Evolutionary conservation across 64 coral and sea anemone species (phyloP), one percentile per base, ranked within the genome.

Genomic region (Exaiptasia diaphana): DNA sequence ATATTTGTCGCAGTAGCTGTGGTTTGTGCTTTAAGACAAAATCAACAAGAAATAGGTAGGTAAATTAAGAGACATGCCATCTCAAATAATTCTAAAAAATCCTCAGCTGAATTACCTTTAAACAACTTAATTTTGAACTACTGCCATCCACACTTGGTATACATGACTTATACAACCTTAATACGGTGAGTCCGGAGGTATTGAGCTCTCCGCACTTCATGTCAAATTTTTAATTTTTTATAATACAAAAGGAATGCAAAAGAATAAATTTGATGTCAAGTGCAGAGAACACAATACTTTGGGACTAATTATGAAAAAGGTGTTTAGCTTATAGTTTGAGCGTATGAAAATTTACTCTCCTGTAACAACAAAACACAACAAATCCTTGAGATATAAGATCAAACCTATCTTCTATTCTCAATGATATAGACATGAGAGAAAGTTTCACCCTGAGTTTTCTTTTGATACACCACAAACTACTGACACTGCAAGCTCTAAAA

Each of bases 41-140:
- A 46, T 42, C 45, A 58, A 82, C 68, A 75, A 81, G 87, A 74
- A 90, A 90, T 57, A 81, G 68, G 77, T 87, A 50, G 20, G 44
- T 75, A 56, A 21, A 21, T 56, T 20, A n/a, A n/a, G n/a, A n/a
- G n/a, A n/a, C n/a, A n/a, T n/a, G n/a, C n/a, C n/a, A n/a, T n/a
- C n/a, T n/a, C n/a, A n/a, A n/a, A n/a, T n/a, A n/a, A n/a, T n/a
- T n/a, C n/a, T n/a, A n/a, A n/a, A n/a, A n/a, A n/a, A n/a, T n/a
- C n/a, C n/a, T n/a, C n/a, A n/a, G n/a, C n/a, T n/a, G n/a, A n/a
- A n/a, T n/a, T n/a, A n/a, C n/a, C n/a, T n/a, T n/a, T n/a, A n/a
- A n/a, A n/a, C n/a, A n/a, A n/a, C n/a, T n/a, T n/a, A n/a, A n/a
- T n/a, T n/a, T n/a, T n/a, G n/a, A n/a, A n/a, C n/a, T n/a, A n/a